These are phyloP conservation scores for Ceratina japonica DNA, from an alignment of 1,140 invertebrate species.

Conservation along the genomic window DNA sequence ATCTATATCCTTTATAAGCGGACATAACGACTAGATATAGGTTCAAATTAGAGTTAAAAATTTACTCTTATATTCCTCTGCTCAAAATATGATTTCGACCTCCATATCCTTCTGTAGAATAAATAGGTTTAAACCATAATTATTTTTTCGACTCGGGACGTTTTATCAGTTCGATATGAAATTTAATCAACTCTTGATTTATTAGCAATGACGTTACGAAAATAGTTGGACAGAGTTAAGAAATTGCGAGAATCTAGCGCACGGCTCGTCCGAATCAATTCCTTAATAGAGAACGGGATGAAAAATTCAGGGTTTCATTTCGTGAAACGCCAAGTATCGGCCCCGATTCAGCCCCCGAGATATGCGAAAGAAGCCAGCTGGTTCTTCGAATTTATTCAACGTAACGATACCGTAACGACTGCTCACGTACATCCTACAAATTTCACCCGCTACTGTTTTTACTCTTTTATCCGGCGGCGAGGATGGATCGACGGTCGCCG, in stretches of 20 bases:
- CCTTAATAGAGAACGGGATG: conserved; percentile 15
- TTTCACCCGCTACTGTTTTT: conserved; percentile 47
- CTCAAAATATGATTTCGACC: no score
- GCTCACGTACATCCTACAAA: conserved; percentile 57
- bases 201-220: not conserved
- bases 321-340: not conserved
- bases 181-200: not conserved
- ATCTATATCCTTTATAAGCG: no score
- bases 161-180: no score
- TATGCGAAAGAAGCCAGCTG: conserved; percentile 33
- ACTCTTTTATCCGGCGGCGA: conserved; percentile 43
- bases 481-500: not conserved
- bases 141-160: no score
- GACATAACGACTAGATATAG: no score
- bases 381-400: conserved; percentile 45
- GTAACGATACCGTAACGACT: conserved; percentile 51
- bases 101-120: no score
- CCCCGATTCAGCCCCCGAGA: conserved; percentile 41
- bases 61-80: no score
- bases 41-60: no score
- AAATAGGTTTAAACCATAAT: no score
- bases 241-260: not conserved
- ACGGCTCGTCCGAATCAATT: conserved; percentile 13
- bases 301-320: conserved; percentile 42
- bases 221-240: not conserved